Percentiles rank a stretch among this genome's conserved stretches.
Evolutionary conservation across 2,797 vertebrate species (phyloP).

Genomic region (Emys orbicularis): DNA sequence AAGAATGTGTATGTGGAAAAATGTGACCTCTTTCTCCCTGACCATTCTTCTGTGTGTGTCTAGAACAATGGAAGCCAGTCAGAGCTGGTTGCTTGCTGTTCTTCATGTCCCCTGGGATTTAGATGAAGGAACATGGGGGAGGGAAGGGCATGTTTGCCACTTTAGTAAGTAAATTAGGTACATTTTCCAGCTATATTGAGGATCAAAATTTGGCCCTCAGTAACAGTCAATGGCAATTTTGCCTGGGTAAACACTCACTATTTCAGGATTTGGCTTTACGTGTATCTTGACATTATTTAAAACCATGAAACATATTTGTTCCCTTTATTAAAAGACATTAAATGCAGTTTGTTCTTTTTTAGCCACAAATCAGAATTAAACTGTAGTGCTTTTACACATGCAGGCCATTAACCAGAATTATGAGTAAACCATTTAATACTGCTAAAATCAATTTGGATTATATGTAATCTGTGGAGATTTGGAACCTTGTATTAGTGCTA

Average conservation of each 20-base stretch:
- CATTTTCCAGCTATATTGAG: neutral
- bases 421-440: slow-evolving; percentile 20
- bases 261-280: neutral
- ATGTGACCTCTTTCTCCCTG: neutral
- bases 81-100: neutral
- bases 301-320: neutral
- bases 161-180: neutral
- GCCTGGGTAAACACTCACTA: neutral
- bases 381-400: neutral
- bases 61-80: neutral
- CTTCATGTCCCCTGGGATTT: neutral
- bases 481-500: neutral
- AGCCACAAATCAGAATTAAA: neutral
- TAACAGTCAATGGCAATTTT: neutral
- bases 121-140: neutral
- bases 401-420: neutral
- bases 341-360: neutral
- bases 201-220: neutral
- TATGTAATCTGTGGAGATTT: slow-evolving; percentile 12
- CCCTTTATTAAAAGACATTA: neutral
- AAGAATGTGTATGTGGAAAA: neutral
- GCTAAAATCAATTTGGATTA: slow-evolving; percentile 35
- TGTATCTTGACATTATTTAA: neutral
- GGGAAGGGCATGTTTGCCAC: fast-evolving
- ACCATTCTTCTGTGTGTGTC: neutral